Base-by-base conservation (phyloP, 2,888 invertebrate genomes). In the Eilema caniola region DNA sequence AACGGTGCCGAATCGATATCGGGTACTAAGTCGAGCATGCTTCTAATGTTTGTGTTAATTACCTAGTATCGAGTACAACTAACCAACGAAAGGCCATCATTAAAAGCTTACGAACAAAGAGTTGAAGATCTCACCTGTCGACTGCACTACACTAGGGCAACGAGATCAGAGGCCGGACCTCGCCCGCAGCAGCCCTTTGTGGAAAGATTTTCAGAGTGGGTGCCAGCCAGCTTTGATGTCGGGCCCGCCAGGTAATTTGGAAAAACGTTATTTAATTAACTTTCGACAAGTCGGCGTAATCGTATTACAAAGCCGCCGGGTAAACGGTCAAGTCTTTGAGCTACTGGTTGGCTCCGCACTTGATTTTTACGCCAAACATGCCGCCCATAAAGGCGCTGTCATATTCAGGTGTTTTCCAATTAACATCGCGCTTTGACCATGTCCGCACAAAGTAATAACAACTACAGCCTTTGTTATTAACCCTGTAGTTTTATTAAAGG, bases 251-350 rank as follows among this genome's bases (percentile, higher is more conserved):
- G 93, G 92, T 95, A 93, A 94, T 95, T 95, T 91, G 90, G 94
- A 95, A 95, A 95, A 95, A 94, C 94, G 94, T 93, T 95, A 95
- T 95, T 95, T 95, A 95, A 95, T 95, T 95, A 95, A 95, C 92
- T 95, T 95, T 95, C 93, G 95, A 95, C 95, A 95, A 94, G 93
- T 95, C 91, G 83, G 90, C 87, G 93, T 95, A 94, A 95, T 95
- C 94, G 94, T 86, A 92, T 95, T 94, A 95, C 95, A 95, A 95
- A 95, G 94, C 93, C 90, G 89, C 88, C 84, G 89, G 89, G 88
- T 86, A 88, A 88, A 89, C 89, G 93, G 94, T 93, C 94, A 93
- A 92, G 92, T 92, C 93, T 93, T 93, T 93, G 94, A 91, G 90
- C 87, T 83, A 80, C 82, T 75, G 80, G 85, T 85, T 81, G 84